Evolutionary conservation across 2,113 vertebrate genomes (phyloP).

Genomic region (Fregata magnificens): DNA sequence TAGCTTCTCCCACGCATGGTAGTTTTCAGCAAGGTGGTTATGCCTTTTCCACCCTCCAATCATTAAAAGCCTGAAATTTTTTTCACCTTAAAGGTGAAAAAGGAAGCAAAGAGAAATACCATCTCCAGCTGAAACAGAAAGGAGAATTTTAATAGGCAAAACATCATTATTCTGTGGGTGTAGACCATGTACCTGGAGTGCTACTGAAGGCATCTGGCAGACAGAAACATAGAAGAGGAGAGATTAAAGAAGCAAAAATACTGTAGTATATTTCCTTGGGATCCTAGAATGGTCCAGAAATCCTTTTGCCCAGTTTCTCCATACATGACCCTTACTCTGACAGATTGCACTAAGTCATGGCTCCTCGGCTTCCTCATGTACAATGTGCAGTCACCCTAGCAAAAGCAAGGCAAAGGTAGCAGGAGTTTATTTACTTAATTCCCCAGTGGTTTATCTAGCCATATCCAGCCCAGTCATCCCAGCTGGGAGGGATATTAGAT

Average conservation of each 20-base stretch:
- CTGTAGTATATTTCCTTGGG: background rate
- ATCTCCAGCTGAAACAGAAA: background rate
- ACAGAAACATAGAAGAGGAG: background rate
- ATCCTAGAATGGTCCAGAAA: background rate
- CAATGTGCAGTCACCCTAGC: fast-evolving
- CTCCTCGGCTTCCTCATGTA: background rate
- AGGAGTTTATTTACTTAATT: background rate
- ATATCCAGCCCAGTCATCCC: background rate
- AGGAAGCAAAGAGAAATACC: background rate
- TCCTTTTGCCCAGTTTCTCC: slow-evolving; percentile 36
- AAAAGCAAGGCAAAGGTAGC: background rate
- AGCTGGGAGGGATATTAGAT: background rate
- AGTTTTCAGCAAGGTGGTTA: background rate
- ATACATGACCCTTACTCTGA: slow-evolving; percentile 1
- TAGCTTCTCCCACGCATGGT: background rate
- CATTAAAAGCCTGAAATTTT: background rate
- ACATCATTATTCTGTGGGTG: background rate
- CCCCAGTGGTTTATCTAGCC: background rate
- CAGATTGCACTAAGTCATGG: background rate
- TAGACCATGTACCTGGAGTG: background rate
- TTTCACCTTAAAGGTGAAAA: background rate
- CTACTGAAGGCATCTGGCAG: background rate
- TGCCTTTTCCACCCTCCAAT: background rate
- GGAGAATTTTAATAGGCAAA: background rate
- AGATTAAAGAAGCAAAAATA: background rate